Evolutionary conservation across 1,140 invertebrate genomes (phyloP), one percentile per base, ranked within the genome.

Genomic region (Drosophila lowei): DNA sequence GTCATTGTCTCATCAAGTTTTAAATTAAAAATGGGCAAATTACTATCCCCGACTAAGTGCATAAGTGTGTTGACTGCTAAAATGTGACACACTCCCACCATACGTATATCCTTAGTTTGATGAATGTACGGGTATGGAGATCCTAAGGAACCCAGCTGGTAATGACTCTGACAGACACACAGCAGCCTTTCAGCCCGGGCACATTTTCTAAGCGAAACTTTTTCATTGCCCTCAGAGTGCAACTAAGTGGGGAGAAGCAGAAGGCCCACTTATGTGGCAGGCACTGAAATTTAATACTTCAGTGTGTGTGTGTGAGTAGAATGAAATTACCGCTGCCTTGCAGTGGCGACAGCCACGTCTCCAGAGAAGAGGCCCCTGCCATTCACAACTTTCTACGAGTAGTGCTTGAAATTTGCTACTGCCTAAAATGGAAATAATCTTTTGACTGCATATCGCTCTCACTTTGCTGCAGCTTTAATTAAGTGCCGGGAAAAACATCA

Each of bases 221-320:
- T n/a, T 73, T 73, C 70, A 73, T 73, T 64, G 60, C 71, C 71
- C 60, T 73, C 43, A 25, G 52, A 47, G 70, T 64, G 58, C 47
- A 72, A 46, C 71, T 72, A 64, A 73, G 60, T 73, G 70, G 3
- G 34, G 34, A 38, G 11, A 56, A 5, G 23, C 18, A 5, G 23
- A 25, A 30, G 43, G 28, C 47, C 49, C 68, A 73, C 59, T 73
- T 64, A 52, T 64, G 68, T 41, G 71, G 50, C 68, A 73, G 47
- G 41, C 58, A 52, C 47, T 64, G 48, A 64, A 73, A 63, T 64
- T 73, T 55, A 56, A 66, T 55, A 66, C 30, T 49, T 42, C 60
- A 30, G 28, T 8, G 28, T 28, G 28, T 30, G 55, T 43, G 46
- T 43, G 34, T 42, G 23, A 43, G 30, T 59, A 52, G 58, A 73